A percentile compares a stretch with the other conserved stretches of the same genome.
These are phyloP conservation scores for Phengaris arion DNA, from an alignment of 2,888 invertebrate genomes.

Conservation along the genomic window DNA sequence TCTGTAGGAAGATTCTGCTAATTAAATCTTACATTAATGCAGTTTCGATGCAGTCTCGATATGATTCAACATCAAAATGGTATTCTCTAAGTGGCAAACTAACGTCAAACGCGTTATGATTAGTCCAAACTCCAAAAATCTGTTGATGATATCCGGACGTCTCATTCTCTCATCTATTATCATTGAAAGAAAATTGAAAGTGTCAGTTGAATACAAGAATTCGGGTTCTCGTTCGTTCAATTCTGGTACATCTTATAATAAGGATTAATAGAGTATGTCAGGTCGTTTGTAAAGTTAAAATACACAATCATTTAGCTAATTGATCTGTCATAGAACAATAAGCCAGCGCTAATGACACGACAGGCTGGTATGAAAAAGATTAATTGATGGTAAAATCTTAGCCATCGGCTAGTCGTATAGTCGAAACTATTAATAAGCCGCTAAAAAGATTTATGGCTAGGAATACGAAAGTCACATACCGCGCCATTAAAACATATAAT, in stretches of 20 bases:
- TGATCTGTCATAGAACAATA: slow-evolving; percentile 10
- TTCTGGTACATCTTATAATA: neutral
- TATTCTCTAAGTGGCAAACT: too few relatives aligned
- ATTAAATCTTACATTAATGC: too few relatives aligned
- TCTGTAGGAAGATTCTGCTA: too few relatives aligned
- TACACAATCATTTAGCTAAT: slow-evolving; percentile 1
- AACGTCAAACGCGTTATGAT: too few relatives aligned
- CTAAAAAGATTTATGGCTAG: slow-evolving; percentile 7
- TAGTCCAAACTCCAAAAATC: too few relatives aligned
- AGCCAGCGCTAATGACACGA: slow-evolving; percentile 22
- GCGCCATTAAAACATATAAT: neutral
- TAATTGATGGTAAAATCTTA: slow-evolving; percentile 8
- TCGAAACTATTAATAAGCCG: neutral
- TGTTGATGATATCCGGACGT: too few relatives aligned
- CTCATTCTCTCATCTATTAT: too few relatives aligned
- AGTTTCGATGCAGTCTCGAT: too few relatives aligned
- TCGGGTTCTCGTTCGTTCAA: neutral
- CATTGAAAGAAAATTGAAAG: too few relatives aligned
- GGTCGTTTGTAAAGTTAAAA: slow-evolving; percentile 1
- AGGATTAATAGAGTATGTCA: slow-evolving; percentile 15
- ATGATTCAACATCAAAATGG: too few relatives aligned
- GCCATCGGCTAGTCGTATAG: neutral
- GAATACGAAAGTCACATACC: slow-evolving; percentile 20
- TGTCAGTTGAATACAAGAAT: too few relatives aligned
- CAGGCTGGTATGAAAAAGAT: slow-evolving; percentile 24